A percentile compares a stretch with the other conserved stretches of the same genome.
Evolutionary conservation across 2,888 invertebrate genomes (phyloP).

Genomic region (Anoplius nigerrimus): DNA sequence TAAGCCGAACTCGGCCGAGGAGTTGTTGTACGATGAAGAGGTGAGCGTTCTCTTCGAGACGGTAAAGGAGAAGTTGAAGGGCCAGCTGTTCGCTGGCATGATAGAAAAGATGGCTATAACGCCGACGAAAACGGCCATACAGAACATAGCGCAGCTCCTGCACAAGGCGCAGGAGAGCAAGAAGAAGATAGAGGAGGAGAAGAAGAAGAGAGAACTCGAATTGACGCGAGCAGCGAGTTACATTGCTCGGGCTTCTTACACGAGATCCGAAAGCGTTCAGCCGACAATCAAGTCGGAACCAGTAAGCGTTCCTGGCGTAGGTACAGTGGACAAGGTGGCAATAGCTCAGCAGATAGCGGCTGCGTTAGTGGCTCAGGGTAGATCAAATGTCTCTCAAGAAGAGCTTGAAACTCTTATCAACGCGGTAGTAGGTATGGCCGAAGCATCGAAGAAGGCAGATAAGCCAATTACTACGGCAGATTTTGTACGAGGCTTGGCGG

Average conservation of each 20-base stretch:
- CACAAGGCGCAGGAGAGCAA: constrained; percentile 80
- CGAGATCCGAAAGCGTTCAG: constrained; percentile 55
- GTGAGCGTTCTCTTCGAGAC: constrained; percentile 88
- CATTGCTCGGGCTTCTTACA: constrained; percentile 55
- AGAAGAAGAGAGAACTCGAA: constrained; percentile 66
- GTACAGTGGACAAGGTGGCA: constrained; percentile 85
- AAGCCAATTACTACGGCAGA: constrained; percentile 77
- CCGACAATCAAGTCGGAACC: constrained; percentile 70
- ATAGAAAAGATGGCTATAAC: constrained; percentile 80
- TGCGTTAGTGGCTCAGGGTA: constrained; percentile 86
- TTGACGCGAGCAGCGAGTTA: constrained; percentile 56
- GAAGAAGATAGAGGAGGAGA: constrained; percentile 72
- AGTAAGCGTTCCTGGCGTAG: constrained; percentile 83
- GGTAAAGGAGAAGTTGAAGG: constrained; percentile 90
- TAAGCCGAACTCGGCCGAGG: constrained; percentile 84
- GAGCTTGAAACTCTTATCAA: constrained; percentile 88
- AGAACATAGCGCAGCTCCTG: constrained; percentile 85
- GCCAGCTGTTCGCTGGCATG: constrained; percentile 84
- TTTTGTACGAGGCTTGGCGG: constrained; percentile 74
- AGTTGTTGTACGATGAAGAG: constrained; percentile 83
- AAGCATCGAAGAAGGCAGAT: constrained; percentile 77
- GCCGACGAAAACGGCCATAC: constrained; percentile 85
- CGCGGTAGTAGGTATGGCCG: constrained; percentile 85
- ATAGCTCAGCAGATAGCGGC: constrained; percentile 89
- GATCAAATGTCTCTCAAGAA: constrained; percentile 86